Evolutionary conservation across 1,140 invertebrate genomes (phyloP).

Genomic region (Neodiprion lecontei): DNA sequence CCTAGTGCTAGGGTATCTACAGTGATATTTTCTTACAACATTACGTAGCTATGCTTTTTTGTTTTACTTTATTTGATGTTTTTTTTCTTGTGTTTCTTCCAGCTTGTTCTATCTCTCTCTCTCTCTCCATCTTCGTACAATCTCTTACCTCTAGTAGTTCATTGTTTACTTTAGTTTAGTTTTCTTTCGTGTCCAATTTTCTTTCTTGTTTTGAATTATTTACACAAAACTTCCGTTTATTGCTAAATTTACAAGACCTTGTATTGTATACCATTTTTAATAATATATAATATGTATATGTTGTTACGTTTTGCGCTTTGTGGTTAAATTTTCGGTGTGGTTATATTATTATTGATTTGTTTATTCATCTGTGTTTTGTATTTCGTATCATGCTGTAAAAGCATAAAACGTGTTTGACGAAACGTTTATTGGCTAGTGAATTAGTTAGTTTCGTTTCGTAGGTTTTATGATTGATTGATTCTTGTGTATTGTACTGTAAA

Average conservation of each 20-base stretch:
- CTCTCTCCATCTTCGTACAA: constrained; percentile 24
- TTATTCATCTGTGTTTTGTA: constrained; percentile 6
- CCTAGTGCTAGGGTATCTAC: constrained; percentile 58
- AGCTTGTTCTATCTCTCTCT: constrained; percentile 20
- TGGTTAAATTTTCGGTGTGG: no score
- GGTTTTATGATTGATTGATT: not conserved
- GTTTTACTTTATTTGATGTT: constrained; percentile 11
- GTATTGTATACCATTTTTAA: not conserved
- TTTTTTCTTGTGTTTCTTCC: constrained; percentile 5
- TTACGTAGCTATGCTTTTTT: constrained; percentile 23
- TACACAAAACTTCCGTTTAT: constrained; percentile 11
- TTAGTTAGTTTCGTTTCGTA: not conserved
- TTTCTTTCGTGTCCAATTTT: constrained; percentile 15
- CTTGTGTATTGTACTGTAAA: constrained; percentile 19
- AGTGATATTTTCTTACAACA: constrained; percentile 51
- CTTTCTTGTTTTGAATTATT: constrained; percentile 16
- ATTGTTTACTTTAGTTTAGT: constrained; percentile 10
- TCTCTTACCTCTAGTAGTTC: constrained; percentile 26
- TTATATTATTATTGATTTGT: not conserved
- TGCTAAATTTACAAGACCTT: not conserved
- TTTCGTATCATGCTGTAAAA: not conserved
- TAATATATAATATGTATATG: not conserved
- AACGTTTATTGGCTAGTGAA: not conserved
- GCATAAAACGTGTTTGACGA: no score
- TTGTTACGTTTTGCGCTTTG: no score